Conservation (phyloP, 2,888 invertebrate genomes). For the Ganaspis brasiliensis region DNA sequence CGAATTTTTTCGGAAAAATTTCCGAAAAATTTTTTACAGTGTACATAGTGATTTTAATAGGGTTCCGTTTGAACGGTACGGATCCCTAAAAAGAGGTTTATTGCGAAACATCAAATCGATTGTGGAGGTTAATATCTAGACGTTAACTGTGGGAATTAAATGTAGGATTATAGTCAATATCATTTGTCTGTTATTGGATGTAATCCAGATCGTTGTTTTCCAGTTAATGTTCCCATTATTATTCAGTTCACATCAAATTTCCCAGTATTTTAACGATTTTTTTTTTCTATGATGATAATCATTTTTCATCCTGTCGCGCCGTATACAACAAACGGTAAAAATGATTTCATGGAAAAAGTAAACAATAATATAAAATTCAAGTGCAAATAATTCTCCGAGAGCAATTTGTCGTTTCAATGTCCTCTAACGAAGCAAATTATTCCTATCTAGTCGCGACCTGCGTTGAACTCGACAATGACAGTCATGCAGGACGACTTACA, state of each 20-base stretch:
- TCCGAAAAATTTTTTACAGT: no score
- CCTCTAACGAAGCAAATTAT: conserved; percentile 10
- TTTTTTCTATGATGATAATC: not conserved
- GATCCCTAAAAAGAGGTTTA: conserved; percentile 1
- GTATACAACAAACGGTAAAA: no score
- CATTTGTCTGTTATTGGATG: not conserved
- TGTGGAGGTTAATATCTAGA: not conserved
- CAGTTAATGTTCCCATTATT: conserved; percentile 6
- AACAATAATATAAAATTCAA: not conserved
- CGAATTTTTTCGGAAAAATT: no score
- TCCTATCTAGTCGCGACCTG: conserved; percentile 6
- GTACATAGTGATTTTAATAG: no score
- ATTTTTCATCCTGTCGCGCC: not conserved
- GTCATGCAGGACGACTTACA: conserved; percentile 30
- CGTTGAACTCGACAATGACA: conserved; percentile 27
- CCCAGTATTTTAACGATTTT: not conserved
- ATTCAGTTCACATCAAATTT: not conserved
- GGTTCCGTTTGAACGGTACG: no score
- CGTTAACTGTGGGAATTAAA: conserved; percentile 9
- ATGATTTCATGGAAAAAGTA: not conserved
- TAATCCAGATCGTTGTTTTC: not conserved
- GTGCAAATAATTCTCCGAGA: not conserved
- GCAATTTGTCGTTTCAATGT: not conserved
- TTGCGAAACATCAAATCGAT: not conserved
- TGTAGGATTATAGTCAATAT: not conserved